A percentile compares a stretch with the other conserved stretches of the same genome.
Conservation (phyloP, 2,113 vertebrate species). For the Pavo muticus region DNA sequence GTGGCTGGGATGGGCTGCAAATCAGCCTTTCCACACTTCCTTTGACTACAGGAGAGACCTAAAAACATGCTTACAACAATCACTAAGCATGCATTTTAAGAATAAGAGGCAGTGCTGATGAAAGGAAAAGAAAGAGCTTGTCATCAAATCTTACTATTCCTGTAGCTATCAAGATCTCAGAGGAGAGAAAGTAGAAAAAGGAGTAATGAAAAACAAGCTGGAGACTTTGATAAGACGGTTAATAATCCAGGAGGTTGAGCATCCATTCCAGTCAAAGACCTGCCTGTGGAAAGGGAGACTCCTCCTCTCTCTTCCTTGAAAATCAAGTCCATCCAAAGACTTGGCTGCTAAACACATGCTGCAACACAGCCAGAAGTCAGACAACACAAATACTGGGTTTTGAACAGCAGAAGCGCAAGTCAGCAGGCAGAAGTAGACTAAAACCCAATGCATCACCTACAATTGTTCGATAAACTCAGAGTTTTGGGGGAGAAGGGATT, state of each 20-base stretch:
- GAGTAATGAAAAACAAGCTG: not conserved
- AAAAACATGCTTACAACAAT: not conserved
- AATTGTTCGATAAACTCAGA: not conserved
- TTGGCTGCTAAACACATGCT: not conserved
- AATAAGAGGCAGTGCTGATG: not conserved
- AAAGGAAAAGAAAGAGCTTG: not conserved
- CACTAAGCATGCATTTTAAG: not conserved
- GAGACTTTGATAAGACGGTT: rapidly evolving
- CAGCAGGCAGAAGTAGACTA: not conserved
- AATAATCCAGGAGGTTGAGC: not conserved
- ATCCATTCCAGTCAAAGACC: not conserved
- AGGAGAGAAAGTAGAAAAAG: not conserved
- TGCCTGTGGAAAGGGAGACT: not conserved
- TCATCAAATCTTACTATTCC: not conserved
- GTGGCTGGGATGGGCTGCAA: not conserved
- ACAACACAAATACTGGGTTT: not conserved
- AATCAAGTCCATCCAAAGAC: not conserved
- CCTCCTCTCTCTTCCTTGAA: not conserved
- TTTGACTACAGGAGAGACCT: not conserved
- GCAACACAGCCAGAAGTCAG: not conserved
- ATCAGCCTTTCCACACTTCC: not conserved
- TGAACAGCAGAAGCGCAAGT: not conserved
- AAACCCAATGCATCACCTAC: not conserved
- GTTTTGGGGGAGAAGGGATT: not conserved
- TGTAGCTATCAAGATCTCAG: not conserved